Conservation (phyloP, 1,140 invertebrate genomes). For the Aphidius ervi region DNA sequence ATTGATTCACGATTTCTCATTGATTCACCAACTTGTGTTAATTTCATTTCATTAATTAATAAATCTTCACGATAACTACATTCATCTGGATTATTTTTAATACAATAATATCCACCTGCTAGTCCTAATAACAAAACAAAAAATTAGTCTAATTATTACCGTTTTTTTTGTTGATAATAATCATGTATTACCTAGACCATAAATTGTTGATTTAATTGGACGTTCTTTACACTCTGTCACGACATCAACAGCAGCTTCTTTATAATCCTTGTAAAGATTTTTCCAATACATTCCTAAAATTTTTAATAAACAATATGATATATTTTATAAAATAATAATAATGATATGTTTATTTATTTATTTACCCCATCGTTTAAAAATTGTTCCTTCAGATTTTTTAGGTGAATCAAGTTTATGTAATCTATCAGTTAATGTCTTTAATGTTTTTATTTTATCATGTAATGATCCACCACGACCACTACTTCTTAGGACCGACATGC, state of each 20-base stretch:
- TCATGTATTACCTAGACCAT: slow-evolving; percentile 24
- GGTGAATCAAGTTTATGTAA: background rate
- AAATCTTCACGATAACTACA: slow-evolving; percentile 59
- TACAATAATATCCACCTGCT: slow-evolving; percentile 45
- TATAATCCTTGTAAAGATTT: slow-evolving; percentile 38
- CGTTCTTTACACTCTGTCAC: slow-evolving; percentile 37
- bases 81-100: slow-evolving; percentile 64
- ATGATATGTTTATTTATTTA: slow-evolving; percentile 1
- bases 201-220: slow-evolving; percentile 34
- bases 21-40: slow-evolving; percentile 62
- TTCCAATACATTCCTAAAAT: slow-evolving; percentile 39
- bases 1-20: slow-evolving; percentile 66
- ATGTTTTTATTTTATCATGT: background rate
- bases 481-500: background rate
- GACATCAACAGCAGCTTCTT: slow-evolving; percentile 38
- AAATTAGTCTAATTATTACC: slow-evolving; percentile 31
- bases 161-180: slow-evolving; percentile 2
- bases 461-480: background rate
- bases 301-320: background rate
- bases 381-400: slow-evolving; percentile 30
- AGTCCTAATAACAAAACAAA: slow-evolving; percentile 38
- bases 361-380: slow-evolving; percentile 44
- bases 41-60: slow-evolving; percentile 57
- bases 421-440: background rate
- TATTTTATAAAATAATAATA: background rate